Evolutionary conservation across 2,113 vertebrate species (phyloP).

Genomic region (Eulemur macaco): DNA sequence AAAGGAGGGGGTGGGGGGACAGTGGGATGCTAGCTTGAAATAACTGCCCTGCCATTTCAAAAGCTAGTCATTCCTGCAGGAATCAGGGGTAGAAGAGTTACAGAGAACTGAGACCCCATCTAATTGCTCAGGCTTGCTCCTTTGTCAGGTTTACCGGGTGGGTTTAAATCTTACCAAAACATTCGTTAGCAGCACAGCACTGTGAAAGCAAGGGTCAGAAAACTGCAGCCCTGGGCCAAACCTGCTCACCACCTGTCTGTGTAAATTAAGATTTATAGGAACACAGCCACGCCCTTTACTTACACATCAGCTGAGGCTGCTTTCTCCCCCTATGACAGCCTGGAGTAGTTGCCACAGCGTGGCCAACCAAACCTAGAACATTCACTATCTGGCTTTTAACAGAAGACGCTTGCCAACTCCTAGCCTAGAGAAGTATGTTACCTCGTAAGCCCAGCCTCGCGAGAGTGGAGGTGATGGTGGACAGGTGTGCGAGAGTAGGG

Average conservation of each 20-base stretch:
- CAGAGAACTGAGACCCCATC: too few relatives aligned
- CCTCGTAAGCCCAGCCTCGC: not conserved
- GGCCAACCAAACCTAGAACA: not conserved
- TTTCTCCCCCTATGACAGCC: not conserved
- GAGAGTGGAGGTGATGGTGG: too few relatives aligned
- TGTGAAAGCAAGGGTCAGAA: not conserved
- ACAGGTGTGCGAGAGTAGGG: not conserved
- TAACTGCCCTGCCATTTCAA: not conserved
- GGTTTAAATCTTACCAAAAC: not conserved
- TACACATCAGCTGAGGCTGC: not conserved
- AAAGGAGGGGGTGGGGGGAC: too few relatives aligned
- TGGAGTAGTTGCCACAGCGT: not conserved
- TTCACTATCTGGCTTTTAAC: not conserved
- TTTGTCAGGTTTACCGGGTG: not conserved
- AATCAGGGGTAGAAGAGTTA: too few relatives aligned
- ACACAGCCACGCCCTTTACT: not conserved
- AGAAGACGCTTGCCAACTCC: not conserved
- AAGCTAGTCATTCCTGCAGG: not conserved
- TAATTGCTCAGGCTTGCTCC: not conserved
- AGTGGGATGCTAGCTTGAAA: not conserved
- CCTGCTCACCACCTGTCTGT: too few relatives aligned
- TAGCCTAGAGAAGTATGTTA: not conserved
- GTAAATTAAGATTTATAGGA: not conserved
- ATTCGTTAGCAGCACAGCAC: not conserved
- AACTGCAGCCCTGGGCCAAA: not conserved